phyloP scores from a whole-genome alignment of 1,140 invertebrate species.

The Eufriesea mexicana region DNA sequence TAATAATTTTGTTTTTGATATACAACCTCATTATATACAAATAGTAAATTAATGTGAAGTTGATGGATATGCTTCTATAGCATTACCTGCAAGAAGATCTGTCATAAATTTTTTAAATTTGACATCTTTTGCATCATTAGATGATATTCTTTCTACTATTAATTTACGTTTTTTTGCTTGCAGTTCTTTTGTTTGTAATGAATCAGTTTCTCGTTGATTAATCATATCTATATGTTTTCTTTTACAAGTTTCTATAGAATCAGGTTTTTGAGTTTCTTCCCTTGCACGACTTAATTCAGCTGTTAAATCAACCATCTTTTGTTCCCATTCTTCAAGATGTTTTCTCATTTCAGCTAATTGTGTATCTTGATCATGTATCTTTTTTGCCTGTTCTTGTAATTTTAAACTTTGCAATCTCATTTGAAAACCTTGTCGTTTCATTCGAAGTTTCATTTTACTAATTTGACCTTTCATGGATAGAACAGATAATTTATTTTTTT shows the following conservation, averaged over 20 bases:
- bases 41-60: slow-evolving; percentile 49
- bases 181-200: slow-evolving; percentile 73
- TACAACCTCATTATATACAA: slow-evolving; percentile 47
- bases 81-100: slow-evolving; percentile 66
- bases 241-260: slow-evolving; percentile 74
- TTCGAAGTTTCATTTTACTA: slow-evolving; percentile 74
- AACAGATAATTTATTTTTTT: slow-evolving; percentile 76
- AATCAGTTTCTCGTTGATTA: slow-evolving; percentile 55
- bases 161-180: slow-evolving; percentile 79
- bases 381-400: slow-evolving; percentile 81
- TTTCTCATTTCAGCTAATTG: slow-evolving; percentile 83
- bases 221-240: slow-evolving; percentile 74
- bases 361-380: slow-evolving; percentile 81
- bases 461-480: slow-evolving; percentile 70
- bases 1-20: slow-evolving; percentile 32
- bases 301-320: slow-evolving; percentile 83
- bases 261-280: slow-evolving; percentile 77
- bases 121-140: slow-evolving; percentile 75
- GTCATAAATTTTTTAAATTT: slow-evolving; percentile 81
- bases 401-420: slow-evolving; percentile 81
- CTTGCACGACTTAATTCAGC: slow-evolving; percentile 81
- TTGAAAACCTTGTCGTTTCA: slow-evolving; percentile 76
- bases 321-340: slow-evolving; percentile 84
- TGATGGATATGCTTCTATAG: slow-evolving; percentile 48
- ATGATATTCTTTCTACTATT: slow-evolving; percentile 78